Conservation (phyloP, 2,113 vertebrate species). For the Gorsachius goisagi region DNA sequence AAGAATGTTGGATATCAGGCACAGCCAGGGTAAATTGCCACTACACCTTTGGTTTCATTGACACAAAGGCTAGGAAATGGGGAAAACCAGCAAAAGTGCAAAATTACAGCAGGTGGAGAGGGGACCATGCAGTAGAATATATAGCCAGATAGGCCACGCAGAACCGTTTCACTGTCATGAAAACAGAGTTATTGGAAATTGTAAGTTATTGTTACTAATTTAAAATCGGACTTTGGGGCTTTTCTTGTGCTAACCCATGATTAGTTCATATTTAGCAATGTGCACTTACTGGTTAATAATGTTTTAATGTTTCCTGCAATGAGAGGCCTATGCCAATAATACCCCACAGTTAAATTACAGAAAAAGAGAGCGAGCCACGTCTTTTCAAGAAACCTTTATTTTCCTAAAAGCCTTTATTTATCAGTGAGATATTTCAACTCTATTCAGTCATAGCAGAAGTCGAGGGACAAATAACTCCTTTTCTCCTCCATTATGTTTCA, state of each 20-base stretch:
- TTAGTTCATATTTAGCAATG: not conserved
- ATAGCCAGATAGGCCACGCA: not conserved
- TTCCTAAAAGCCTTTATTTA: not conserved
- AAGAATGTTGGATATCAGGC: not conserved
- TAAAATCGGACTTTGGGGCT: not conserved
- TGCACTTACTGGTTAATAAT: not conserved
- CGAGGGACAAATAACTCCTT: not conserved
- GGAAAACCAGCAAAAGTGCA: not conserved
- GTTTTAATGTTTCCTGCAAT: not conserved
- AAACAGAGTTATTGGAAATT: not conserved
- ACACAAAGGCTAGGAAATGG: not conserved
- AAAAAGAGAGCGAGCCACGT: not conserved
- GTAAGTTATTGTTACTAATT: not conserved
- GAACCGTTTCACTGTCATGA: not conserved
- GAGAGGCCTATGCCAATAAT: not conserved
- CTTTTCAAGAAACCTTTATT: not conserved
- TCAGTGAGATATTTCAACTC: not conserved
- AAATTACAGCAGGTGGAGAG: not conserved
- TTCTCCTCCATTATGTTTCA: not conserved
- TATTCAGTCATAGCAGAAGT: not conserved
- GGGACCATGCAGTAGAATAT: not conserved
- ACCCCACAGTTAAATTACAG: not conserved
- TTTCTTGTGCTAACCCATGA: not conserved
- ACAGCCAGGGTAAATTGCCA: not conserved
- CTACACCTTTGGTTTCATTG: not conserved